Evolutionary conservation across 2,888 invertebrate genomes (phyloP).

Genomic region (Heterodera filipjevi): DNA sequence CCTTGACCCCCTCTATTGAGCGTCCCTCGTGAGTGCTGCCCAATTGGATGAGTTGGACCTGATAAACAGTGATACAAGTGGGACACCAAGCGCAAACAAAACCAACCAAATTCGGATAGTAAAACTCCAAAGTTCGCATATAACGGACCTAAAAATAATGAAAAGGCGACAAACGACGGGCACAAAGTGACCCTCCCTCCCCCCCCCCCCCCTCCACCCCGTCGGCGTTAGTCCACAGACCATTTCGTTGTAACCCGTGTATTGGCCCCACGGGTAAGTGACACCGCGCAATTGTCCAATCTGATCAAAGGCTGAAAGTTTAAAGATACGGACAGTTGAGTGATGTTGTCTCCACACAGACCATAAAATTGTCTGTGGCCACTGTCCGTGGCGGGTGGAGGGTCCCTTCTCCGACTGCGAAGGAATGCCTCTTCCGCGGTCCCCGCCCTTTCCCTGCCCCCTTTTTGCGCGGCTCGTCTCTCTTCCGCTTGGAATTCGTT

Average conservation of each 20-base stretch:
- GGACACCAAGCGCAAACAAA: neutral
- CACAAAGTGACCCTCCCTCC: neutral
- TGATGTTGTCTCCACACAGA: neutral
- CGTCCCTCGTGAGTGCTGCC: slow-evolving; percentile 62
- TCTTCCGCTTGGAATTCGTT: slow-evolving; percentile 8
- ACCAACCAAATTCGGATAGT: slow-evolving; percentile 53
- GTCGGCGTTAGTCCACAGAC: too few relatives aligned
- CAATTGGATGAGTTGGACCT: slow-evolving; percentile 55
- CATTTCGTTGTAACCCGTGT: slow-evolving; percentile 61
- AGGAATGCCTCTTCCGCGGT: neutral
- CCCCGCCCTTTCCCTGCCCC: neutral
- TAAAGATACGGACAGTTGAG: neutral
- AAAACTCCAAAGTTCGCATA: slow-evolving; percentile 54
- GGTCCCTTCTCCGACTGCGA: slow-evolving; percentile 16
- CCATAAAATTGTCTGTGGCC: neutral
- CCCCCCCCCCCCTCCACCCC: neutral
- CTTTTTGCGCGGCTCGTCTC: neutral
- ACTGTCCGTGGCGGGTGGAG: neutral
- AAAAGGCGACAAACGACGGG: neutral
- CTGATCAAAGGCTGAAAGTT: slow-evolving; percentile 27
- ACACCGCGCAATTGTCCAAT: slow-evolving; percentile 48
- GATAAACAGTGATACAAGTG: neutral
- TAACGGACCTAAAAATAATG: slow-evolving; percentile 40
- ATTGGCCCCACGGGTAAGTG: slow-evolving; percentile 50
- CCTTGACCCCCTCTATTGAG: slow-evolving; percentile 60